phyloP scores from a whole-genome alignment of 2,113 vertebrate species.

The Gymnobelideus leadbeateri region DNA sequence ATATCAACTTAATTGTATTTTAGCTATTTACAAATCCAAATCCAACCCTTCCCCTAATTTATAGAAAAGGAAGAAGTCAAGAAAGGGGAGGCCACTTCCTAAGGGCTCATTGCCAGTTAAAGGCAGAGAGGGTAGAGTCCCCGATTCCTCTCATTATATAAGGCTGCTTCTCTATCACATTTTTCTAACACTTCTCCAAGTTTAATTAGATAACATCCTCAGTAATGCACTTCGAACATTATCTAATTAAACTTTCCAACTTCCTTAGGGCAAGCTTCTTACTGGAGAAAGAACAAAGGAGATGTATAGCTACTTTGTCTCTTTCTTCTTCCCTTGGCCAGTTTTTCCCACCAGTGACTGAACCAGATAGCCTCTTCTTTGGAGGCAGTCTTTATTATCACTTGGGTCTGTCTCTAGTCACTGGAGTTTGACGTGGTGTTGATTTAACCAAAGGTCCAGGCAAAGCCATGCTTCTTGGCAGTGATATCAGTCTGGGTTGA shows the following conservation, averaged over 20 bases:
- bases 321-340: background rate
- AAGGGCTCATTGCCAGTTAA: background rate
- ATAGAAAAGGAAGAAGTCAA: conserved; percentile 12
- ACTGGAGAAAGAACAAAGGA: conserved; percentile 5
- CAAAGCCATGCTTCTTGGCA: background rate
- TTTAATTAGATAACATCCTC: no score
- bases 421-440: background rate
- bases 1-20: background rate
- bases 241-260: background rate
- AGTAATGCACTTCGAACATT: no score
- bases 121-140: conserved; percentile 33
- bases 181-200: background rate
- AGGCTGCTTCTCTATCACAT: conserved; percentile 19
- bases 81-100: conserved; percentile 13
- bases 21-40: background rate
- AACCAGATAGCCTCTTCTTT: background rate
- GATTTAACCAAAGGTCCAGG: background rate
- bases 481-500: background rate
- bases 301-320: background rate
- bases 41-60: conserved; percentile 25
- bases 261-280: conserved; percentile 20
- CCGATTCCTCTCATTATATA: background rate
- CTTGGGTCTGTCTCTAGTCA: background rate
- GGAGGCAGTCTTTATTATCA: background rate
- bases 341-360: conserved; percentile 14